Percentiles rank a stretch among this genome's conserved stretches.
These are phyloP conservation scores for Lypha dubia DNA, from an alignment of 2,888 invertebrate species.

Conservation along the genomic window DNA sequence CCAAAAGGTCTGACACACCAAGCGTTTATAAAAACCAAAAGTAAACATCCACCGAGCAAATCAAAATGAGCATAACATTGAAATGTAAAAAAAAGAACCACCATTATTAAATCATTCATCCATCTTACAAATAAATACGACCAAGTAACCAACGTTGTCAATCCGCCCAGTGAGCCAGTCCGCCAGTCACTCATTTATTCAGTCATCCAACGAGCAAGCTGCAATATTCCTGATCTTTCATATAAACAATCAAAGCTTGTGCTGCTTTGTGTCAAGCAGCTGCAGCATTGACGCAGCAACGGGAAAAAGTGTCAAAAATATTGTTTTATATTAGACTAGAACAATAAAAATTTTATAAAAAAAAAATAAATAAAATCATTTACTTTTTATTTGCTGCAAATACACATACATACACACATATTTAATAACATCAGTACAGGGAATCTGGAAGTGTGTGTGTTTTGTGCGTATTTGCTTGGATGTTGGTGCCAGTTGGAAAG, in stretches of 20 bases:
- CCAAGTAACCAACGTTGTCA: constrained; percentile 49
- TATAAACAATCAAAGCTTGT: constrained; percentile 58
- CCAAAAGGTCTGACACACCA: constrained; percentile 77
- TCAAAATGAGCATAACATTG: constrained; percentile 78
- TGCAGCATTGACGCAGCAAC: constrained; percentile 57
- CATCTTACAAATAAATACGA: constrained; percentile 68
- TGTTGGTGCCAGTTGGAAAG: constrained; percentile 53
- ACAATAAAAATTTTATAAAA: constrained; percentile 64
- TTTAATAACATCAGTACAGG: too few species aligned
- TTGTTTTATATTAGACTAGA: constrained; percentile 70
- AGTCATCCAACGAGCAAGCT: constrained; percentile 58
- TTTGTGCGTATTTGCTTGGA: constrained; percentile 38
- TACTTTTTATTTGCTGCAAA: constrained; percentile 29
- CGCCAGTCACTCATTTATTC: constrained; percentile 45
- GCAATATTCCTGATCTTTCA: constrained; percentile 42
- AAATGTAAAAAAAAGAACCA: constrained; percentile 63
- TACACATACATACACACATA: not conserved
- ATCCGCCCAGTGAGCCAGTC: constrained; percentile 1
- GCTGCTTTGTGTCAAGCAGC: constrained; percentile 60
- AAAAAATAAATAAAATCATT: constrained; percentile 59
- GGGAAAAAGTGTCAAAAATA: constrained; percentile 73
- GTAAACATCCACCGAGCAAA: constrained; percentile 82
- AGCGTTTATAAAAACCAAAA: constrained; percentile 81
- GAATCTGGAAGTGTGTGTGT: constrained; percentile 3
- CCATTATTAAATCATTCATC: constrained; percentile 71